phyloP scores from a whole-genome alignment of 2,888 invertebrate genomes.

The Formica aserva region DNA sequence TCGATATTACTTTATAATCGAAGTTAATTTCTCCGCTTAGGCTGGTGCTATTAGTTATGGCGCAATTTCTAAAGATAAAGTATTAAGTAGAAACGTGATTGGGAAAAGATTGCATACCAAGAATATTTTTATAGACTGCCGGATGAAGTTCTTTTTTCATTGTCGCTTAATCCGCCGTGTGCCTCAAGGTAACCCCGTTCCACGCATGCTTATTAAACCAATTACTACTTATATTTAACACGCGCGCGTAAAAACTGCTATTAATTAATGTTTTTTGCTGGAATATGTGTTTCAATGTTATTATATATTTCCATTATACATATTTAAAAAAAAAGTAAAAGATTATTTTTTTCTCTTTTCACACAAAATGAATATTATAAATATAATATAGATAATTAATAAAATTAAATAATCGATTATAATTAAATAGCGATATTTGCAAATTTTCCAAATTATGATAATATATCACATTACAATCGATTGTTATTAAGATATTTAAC shows the following conservation, averaged over 20 bases:
- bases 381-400: neutral
- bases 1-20: slow-evolving; percentile 41
- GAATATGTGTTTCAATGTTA: neutral
- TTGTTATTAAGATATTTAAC: neutral
- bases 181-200: slow-evolving; percentile 31
- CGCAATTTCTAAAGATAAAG: slow-evolving; percentile 31
- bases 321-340: neutral
- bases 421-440: neutral
- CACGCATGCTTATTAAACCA: slow-evolving; percentile 29
- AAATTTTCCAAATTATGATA: neutral
- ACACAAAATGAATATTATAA: neutral
- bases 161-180: slow-evolving; percentile 19
- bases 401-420: neutral
- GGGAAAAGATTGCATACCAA: slow-evolving; percentile 20
- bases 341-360: neutral
- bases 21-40: slow-evolving; percentile 17
- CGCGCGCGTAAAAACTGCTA: neutral
- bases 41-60: neutral
- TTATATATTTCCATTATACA: neutral
- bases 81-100: slow-evolving; percentile 35
- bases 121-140: slow-evolving; percentile 23
- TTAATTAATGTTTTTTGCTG: slow-evolving; percentile 4
- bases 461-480: neutral
- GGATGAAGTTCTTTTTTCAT: neutral
- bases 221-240: slow-evolving; percentile 31